Percentiles rank a stretch among this genome's conserved stretches.
phyloP scores from a whole-genome alignment of 2,113 vertebrate species.

The human (Homo sapiens) region DNA sequence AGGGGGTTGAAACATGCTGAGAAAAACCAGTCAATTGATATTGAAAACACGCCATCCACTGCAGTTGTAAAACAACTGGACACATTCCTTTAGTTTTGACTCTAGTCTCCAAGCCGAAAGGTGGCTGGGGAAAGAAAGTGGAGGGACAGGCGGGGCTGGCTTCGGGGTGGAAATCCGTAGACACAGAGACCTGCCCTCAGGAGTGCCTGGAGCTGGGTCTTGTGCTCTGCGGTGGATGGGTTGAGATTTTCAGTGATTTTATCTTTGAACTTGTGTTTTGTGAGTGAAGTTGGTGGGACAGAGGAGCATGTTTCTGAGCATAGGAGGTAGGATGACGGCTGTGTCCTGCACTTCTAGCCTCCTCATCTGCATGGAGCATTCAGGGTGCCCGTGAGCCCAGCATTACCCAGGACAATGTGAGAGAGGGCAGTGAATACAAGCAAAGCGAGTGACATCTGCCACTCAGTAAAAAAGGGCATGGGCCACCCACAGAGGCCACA shows the following conservation, averaged over 20 bases:
- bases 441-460: background rate
- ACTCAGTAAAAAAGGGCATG: background rate
- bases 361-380: no score
- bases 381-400: background rate
- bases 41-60: background rate
- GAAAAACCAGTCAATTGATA: background rate
- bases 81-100: background rate
- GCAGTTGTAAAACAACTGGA: background rate
- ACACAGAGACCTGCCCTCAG: accelerated
- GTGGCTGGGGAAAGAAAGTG: background rate
- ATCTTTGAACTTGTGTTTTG: background rate
- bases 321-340: accelerated
- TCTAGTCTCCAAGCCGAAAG: background rate
- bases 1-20: background rate
- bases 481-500: background rate
- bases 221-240: no score
- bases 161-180: accelerated
- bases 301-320: accelerated
- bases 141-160: background rate
- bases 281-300: background rate
- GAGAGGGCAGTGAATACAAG: background rate
- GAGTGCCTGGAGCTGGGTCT: background rate
- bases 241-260: background rate
- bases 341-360: no score
- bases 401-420: background rate